Base-by-base conservation (phyloP, 2,113 vertebrate genomes). In the Terrapene triunguis region DNA sequence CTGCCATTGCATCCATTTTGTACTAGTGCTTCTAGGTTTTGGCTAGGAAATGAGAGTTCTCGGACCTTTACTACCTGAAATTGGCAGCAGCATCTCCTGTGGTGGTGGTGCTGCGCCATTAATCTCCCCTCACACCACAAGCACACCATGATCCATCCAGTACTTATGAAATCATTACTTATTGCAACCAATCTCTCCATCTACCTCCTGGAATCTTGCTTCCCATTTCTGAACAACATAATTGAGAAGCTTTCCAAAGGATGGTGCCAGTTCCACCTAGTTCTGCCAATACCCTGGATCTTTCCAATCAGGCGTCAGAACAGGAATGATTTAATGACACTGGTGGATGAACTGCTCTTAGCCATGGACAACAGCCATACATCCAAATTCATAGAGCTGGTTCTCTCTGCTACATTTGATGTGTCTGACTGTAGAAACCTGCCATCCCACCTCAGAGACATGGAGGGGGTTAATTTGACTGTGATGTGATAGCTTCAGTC, bases 11-110 rank as follows among this genome's bases (percentile, higher is more conserved):
- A 78, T 85, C 14, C 47, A 55, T 29, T 44, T 72, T 32, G 17
- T 19, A 24, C 29, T 74, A 11, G 84, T 0, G 2, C 8, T 89
- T 85, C n/a, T 87, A 5, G n/a, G 85, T 90, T 80, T 84, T 55
- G 35, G 25, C 38, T 94, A 84, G 29, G 6, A 87, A 72, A 76
- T 19, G 17, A 44, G 80, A 87, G 38, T n/a, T 59, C 90, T 86
- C 82, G 16, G 27, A 84, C 48, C 50, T 19, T 55, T 72, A 9
- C 25, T n/a, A 69, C 62, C 62, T 51, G 51, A 85, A 38, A 32
- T 1, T 86, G 80, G n/a, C 4, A 85, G 38, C 9, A 87, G 0
- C 4, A 17, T n/a, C 50, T 90, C n/a, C 69, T 57, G 80, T 19
- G 42, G 65, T 53, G 42, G 3, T 79, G 59, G 50, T 29, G 14